A percentile compares a stretch with the other conserved stretches of the same genome.
phyloP scores from a whole-genome alignment of 2,888 invertebrate genomes.

The Byasa hedistus region DNA sequence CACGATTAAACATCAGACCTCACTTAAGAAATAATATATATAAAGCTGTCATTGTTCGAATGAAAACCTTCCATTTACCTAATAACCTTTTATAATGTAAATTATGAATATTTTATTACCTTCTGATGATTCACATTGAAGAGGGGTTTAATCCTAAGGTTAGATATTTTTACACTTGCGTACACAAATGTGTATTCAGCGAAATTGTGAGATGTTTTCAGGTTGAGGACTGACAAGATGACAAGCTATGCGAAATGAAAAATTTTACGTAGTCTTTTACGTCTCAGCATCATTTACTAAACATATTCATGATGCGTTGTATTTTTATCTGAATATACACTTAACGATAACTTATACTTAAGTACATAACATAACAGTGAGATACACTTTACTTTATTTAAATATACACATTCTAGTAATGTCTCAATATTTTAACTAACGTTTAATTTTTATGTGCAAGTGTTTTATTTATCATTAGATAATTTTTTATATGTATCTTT shows the following conservation, averaged over 20 bases:
- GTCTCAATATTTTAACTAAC: too few species aligned
- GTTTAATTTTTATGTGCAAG: too few species aligned
- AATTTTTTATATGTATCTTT: too few species aligned
- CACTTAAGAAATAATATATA: too few species aligned
- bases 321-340: too few species aligned
- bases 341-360: too few species aligned
- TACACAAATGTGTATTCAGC: constrained; percentile 21
- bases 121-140: constrained; percentile 1
- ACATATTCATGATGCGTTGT: background rate
- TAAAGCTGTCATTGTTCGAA: too few species aligned
- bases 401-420: too few species aligned
- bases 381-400: too few species aligned
- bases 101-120: constrained; percentile 2
- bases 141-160: background rate
- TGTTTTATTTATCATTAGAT: too few species aligned
- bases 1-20: background rate
- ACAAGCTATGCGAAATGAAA: constrained; percentile 18
- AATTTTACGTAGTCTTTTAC: constrained; percentile 3
- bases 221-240: constrained; percentile 20
- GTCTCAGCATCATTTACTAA: background rate
- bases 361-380: background rate
- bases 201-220: constrained; percentile 14
- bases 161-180: constrained; percentile 17
- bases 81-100: too few species aligned
- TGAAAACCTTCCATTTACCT: too few species aligned